Conservation (phyloP, 2,113 vertebrate species). For the Elaphurus davidianus region DNA sequence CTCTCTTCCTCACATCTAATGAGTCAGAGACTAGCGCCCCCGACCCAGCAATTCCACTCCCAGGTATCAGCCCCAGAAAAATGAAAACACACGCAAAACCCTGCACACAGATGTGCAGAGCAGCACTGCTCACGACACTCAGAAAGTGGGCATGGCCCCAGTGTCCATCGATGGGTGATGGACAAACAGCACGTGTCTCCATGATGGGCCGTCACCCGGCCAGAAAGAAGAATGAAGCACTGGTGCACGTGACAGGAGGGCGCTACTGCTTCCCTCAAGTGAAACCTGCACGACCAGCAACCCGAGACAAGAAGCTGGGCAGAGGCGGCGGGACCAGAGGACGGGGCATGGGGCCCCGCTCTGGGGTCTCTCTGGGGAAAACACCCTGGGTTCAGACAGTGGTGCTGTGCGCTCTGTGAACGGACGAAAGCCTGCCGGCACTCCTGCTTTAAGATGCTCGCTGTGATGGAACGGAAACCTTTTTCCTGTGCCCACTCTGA, state of each 20-base stretch:
- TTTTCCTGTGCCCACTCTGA: background rate
- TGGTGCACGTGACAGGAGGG: fast-evolving
- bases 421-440: background rate
- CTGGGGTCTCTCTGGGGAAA: background rate
- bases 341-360: fast-evolving
- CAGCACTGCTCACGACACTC: background rate
- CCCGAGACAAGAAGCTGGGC: background rate
- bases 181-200: background rate
- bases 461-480: background rate
- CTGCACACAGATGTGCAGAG: background rate
- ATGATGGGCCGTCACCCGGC: fast-evolving
- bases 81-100: background rate
- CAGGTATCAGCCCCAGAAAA: background rate
- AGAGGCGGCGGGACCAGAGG: background rate
- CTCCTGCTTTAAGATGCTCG: fast-evolving
- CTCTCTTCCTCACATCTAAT: background rate
- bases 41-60: background rate
- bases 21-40: background rate
- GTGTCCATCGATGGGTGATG: background rate
- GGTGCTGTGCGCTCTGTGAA: background rate
- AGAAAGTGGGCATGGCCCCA: background rate
- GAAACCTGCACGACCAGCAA: background rate
- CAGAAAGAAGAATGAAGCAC: background rate
- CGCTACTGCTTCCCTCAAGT: fast-evolving
- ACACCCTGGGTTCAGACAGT: background rate